A percentile compares a stretch with the other conserved stretches of the same genome.
Conservation (phyloP, 2,797 vertebrate species). For the Poeciliopsis infans region DNA sequence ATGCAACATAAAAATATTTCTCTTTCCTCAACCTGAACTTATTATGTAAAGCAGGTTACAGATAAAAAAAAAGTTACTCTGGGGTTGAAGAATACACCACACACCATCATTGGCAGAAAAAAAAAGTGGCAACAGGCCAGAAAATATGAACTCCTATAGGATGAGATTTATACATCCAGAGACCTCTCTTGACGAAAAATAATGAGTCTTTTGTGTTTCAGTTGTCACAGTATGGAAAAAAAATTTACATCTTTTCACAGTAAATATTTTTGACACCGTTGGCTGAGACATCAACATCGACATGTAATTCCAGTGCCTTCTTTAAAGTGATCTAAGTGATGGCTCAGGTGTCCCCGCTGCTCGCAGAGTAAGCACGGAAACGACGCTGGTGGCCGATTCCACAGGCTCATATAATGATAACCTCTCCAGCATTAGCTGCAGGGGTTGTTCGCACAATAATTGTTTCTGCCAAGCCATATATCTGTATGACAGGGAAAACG, state of each 20-base stretch:
- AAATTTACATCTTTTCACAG: conserved; percentile 36
- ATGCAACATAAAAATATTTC: conserved; percentile 24
- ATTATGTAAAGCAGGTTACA: conserved; percentile 37
- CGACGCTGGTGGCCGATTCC: conserved; percentile 68
- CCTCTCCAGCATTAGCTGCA: conserved; percentile 75
- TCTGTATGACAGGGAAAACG: conserved; percentile 90
- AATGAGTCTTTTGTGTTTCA: conserved; percentile 47
- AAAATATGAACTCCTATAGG: conserved; percentile 9
- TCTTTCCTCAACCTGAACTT: background rate
- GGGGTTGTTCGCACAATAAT: conserved; percentile 84
- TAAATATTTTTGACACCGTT: conserved; percentile 45
- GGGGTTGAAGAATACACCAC: conserved; percentile 77
- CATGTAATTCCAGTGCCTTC: conserved; percentile 61
- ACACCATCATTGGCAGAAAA: conserved; percentile 67
- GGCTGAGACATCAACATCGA: conserved; percentile 56
- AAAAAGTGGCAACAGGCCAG: conserved; percentile 42
- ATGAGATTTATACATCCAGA: conserved; percentile 2
- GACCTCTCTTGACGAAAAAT: conserved; percentile 21
- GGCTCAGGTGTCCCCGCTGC: conserved; percentile 74
- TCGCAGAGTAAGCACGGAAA: conserved; percentile 56
- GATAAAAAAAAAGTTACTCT: conserved; percentile 62
- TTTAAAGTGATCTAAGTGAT: conserved; percentile 70
- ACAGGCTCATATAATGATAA: conserved; percentile 76
- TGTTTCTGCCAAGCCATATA: conserved; percentile 93
- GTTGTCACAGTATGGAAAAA: conserved; percentile 48